phyloP scores from a whole-genome alignment of 1,140 invertebrate species.

The Neotoxoptera formosana region DNA sequence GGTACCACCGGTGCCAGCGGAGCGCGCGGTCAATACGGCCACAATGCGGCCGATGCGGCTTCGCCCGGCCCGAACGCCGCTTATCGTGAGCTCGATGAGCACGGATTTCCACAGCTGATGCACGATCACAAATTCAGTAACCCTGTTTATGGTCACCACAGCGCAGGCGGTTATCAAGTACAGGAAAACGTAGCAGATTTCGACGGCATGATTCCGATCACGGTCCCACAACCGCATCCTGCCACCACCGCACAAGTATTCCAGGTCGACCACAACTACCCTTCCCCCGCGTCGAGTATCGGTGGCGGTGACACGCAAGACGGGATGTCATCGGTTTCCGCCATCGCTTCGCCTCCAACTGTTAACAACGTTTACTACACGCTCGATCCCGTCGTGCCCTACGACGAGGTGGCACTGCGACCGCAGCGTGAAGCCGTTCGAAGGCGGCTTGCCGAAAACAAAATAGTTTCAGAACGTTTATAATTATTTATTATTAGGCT shows the following conservation, averaged over 20 bases:
- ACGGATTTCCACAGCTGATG: neutral
- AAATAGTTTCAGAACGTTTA: neutral
- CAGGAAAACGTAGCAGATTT: neutral
- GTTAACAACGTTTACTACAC: slow-evolving; percentile 29
- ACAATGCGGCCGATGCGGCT: neutral
- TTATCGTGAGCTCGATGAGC: neutral
- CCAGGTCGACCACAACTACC: neutral
- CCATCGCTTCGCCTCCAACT: neutral
- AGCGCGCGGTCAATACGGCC: neutral
- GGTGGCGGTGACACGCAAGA: neutral
- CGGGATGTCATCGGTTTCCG: neutral
- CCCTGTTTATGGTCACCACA: neutral
- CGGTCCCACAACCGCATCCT: neutral
- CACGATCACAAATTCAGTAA: neutral
- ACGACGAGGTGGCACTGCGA: neutral
- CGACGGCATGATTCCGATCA: neutral
- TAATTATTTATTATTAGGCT: neutral
- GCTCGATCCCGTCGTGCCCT: slow-evolving; percentile 36
- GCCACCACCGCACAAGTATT: neutral
- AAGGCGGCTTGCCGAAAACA: neutral
- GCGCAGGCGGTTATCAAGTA: neutral
- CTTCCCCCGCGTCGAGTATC: neutral
- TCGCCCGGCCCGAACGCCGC: neutral
- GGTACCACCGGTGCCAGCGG: too few relatives aligned
- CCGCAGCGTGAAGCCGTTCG: neutral